Base-by-base conservation (phyloP, 2,888 invertebrate species). In the Peribatodes rhomboidaria region DNA sequence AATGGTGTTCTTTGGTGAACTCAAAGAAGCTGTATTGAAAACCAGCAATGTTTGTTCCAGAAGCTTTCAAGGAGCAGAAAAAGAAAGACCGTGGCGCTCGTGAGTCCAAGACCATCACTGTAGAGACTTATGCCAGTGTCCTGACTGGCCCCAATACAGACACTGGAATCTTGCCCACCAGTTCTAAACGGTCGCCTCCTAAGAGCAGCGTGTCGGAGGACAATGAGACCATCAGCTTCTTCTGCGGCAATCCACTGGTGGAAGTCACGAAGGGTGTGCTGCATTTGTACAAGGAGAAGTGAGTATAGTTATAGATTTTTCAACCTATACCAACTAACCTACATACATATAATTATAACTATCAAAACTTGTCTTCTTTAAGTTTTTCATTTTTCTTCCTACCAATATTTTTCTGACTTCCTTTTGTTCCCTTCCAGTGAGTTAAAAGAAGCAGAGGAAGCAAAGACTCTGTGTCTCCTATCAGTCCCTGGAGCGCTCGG, bases 211-310 rank as follows among this genome's bases (percentile, higher is more conserved):
- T 75, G 0, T 82, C 85, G 3, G 90, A 91, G 47, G 89, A 89
- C 22, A 82, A 81, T 44, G 94, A 94, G 20, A 95, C 96, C 66
- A 95, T 96, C 54, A 94, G 95, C 55, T 99, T 98, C 89, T 97
- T 98, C 76, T 98, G 98, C 76, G 99, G 99, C 3, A 99, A 99
- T 94, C 99, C 99, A 0, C 96, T 97, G 78, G 98, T 99, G 0
- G 99, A 99, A 90, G 96, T 98, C 37, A 99, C 99, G 0, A 98
- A 98, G 86, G 99, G 99, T 41, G 96, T 99, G 50, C 93, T 99
- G 63, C 99, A 99, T 94, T 94, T 99, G 18, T 99, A 98, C 86
- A 99, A 99, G 86, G 98, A 99, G 87, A 98, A 98, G 99, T 99
- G 90, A 90, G 95, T 52, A 11, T 16, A 0, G 10, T 2, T 27